Evolutionary conservation across 1,140 invertebrate genomes (phyloP), one percentile per base, ranked within the genome.

Genomic region (Hormaphis cornu): DNA sequence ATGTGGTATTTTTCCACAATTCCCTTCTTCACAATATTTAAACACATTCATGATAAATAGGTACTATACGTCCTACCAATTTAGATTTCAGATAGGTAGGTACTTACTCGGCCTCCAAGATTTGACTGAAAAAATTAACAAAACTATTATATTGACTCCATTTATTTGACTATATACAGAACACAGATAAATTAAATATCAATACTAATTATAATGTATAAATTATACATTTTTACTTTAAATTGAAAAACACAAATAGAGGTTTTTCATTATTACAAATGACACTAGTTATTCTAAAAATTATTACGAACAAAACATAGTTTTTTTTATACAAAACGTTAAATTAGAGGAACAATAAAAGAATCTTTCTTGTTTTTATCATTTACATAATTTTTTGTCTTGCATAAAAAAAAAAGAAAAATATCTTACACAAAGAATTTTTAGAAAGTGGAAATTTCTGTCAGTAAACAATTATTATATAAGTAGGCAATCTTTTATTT

Each of bases 71-170:
- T n/a, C n/a, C n/a, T 28, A 24, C 4, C 20, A 56, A 44, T 63
- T 44, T 5, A 8, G 24, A n/a, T 46, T 44, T 14, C 9, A 46
- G n/a, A 50, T 48, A n/a, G n/a, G n/a, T n/a, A n/a, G n/a, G n/a
- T n/a, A 66, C 61, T 66, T 66, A 66, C 61, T 66, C 44, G 28
- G 42, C 61, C 44, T 48, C 61, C 61, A 24, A 66, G 61, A 16
- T 66, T 66, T 20, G 40, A 30, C 61, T 66, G 28, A n/a, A 66
- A 50, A n/a, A 66, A 14, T 8, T 3, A 30, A 18, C 5, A 61
- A 61, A 28, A 26, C 16, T 16, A 18, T 37, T 22, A 24, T 1
- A n/a, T 5, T 24, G 22, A 35, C 16, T 26, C n/a, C 26, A 42
- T n/a, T 44, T 42, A 42, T 1, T 12, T 42, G 9, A 37, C 14